These are phyloP conservation scores for Oegoconia quadripuncta DNA, from an alignment of 2,888 invertebrate genomes.

Conservation along the genomic window DNA sequence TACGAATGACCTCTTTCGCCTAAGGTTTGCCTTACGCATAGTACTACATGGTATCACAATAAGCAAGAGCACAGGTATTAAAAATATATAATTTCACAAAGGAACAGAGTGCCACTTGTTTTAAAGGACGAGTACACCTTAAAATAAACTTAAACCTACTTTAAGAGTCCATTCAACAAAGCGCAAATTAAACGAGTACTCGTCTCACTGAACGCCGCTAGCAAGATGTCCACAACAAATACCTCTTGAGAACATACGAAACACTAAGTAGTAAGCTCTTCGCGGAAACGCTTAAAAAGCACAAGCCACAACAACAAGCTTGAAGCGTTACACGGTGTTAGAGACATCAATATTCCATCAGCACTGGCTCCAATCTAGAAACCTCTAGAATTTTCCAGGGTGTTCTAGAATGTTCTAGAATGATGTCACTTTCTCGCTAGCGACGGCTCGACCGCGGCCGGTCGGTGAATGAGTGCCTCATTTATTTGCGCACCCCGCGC, in stretches of 20 bases:
- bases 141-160: constrained; percentile 49
- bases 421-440: constrained; percentile 30
- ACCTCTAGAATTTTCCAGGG: neutral
- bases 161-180: constrained; percentile 55
- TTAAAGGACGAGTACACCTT: constrained; percentile 55
- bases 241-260: neutral
- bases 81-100: neutral
- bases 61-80: neutral
- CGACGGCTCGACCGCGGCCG: constrained; percentile 67
- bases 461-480: constrained; percentile 71
- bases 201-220: constrained; percentile 59
- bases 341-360: neutral
- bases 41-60: too few relatives aligned
- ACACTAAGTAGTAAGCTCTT: neutral
- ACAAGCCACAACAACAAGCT: neutral
- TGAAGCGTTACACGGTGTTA: neutral
- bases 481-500: constrained; percentile 80
- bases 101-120: neutral
- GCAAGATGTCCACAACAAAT: constrained; percentile 13
- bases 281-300: neutral
- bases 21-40: too few relatives aligned
- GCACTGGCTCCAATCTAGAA: neutral
- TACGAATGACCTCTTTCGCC: too few relatives aligned
- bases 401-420: constrained; percentile 2
- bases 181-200: constrained; percentile 75